phyloP scores from a whole-genome alignment of 2,888 invertebrate genomes.

The Latrodectus elegans region DNA sequence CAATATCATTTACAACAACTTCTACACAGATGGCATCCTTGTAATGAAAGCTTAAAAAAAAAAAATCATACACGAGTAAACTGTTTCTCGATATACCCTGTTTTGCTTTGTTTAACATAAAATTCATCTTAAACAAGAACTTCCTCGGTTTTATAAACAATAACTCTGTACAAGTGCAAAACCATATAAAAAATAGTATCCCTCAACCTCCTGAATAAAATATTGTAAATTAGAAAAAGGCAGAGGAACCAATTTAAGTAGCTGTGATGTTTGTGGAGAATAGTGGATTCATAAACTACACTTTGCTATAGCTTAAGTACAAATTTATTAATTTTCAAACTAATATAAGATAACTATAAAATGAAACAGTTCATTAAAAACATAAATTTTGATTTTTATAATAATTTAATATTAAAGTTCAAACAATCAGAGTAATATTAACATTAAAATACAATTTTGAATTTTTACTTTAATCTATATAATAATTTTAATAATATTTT shows the following conservation, averaged over 20 bases:
- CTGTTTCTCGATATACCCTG: constrained; percentile 89
- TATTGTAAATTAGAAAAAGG: constrained; percentile 91
- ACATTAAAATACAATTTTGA: too few relatives aligned
- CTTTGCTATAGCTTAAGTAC: constrained; percentile 80
- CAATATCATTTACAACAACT: constrained; percentile 96
- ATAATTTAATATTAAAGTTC: too few relatives aligned
- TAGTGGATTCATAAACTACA: constrained; percentile 97
- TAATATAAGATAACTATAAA: too few relatives aligned
- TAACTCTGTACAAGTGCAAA: constrained; percentile 89
- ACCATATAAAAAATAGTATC: constrained; percentile 91
- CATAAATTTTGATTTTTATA: too few relatives aligned
- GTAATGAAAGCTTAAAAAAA: constrained; percentile 96
- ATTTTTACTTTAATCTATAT: too few relatives aligned
- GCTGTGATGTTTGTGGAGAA: constrained; percentile 95
- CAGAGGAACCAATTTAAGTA: constrained; percentile 95
- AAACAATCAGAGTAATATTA: too few relatives aligned
- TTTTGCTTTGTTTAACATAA: constrained; percentile 86
- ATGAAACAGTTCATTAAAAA: too few relatives aligned
- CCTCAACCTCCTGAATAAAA: constrained; percentile 92
- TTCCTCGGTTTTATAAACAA: constrained; percentile 96
- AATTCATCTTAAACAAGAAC: constrained; percentile 95
- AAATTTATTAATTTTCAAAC: too few relatives aligned
- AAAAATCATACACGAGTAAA: constrained; percentile 95
- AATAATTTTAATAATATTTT: too few relatives aligned
- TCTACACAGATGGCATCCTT: constrained; percentile 94